Evolutionary conservation across 2,888 invertebrate genomes (phyloP).

Genomic region (Chrysotoxum bicinctum): DNA sequence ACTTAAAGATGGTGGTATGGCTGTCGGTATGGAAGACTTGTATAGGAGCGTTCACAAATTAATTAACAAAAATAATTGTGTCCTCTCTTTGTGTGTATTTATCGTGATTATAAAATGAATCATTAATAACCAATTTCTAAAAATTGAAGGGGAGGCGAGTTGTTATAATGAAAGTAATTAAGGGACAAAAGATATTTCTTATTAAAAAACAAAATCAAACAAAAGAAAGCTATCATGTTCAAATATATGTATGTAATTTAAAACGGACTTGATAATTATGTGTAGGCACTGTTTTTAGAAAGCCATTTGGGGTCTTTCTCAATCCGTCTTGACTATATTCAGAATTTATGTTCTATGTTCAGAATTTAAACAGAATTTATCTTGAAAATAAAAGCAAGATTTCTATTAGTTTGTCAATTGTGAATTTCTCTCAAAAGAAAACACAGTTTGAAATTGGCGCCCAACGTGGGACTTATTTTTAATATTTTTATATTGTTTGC

Average conservation of each 20-base stretch:
- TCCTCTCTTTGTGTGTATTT: slow-evolving; percentile 16
- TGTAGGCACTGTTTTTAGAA: not conserved
- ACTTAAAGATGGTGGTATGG: slow-evolving; percentile 33
- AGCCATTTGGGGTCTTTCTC: not conserved
- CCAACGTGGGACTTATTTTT: not conserved
- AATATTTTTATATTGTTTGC: too few species aligned
- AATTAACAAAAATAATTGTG: slow-evolving; percentile 61
- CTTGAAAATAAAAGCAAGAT: not conserved
- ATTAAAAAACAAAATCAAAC: not conserved
- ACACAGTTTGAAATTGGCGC: not conserved
- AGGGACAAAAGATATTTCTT: not conserved
- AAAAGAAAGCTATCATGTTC: not conserved
- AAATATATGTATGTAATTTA: not conserved
- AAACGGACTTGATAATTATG: not conserved
- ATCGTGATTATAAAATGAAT: slow-evolving; percentile 19
- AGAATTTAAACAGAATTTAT: too few species aligned
- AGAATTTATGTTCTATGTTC: too few species aligned
- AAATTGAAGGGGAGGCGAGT: not conserved
- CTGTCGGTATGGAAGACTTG: slow-evolving; percentile 19
- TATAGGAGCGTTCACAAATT: slow-evolving; percentile 32
- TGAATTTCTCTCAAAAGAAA: not conserved
- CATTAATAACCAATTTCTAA: slow-evolving; percentile 1
- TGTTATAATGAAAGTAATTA: not conserved
- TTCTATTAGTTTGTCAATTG: not conserved
- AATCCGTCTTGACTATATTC: not conserved